Base-by-base conservation (phyloP, 1,140 invertebrate species). In the Augochlora pura region DNA sequence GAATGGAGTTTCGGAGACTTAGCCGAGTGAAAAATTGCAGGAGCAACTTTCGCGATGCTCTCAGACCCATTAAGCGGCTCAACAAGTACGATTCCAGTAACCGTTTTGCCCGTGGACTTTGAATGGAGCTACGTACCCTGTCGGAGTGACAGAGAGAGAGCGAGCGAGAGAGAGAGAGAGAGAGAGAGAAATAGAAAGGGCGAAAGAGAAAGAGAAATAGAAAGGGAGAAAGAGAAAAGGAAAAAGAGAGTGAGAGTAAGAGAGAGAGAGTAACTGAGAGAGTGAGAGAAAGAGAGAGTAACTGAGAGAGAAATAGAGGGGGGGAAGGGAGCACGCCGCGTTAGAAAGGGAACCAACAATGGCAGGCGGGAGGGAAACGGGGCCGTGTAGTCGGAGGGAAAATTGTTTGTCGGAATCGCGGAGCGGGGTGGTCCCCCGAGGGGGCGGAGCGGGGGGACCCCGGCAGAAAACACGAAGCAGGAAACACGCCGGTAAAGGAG, bases 1-100 rank as follows among this genome's bases (percentile, higher is more conserved):
- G 85, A 87, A 89, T 90, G 79, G 82, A 90, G 88, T 90, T 87
- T 88, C 76, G 83, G 81, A 74, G 88, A 90, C 90, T 88, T 88
- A 84, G 83, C 86, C 85, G 84, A 91, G 89, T 91, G 89, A 91
- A 91, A 91, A 91, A 91, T 91, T 89, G 84, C 82, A 68, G 62
- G 60, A 42, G 72, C 80, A 91, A 91, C 85, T 90, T 91, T 90
- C 80, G 42, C 84, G 80, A 78, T 86, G 75, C 79, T 85, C 86
- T 63, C 75, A 67, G 87, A 78, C 82, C 88, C 82, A 91, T 91
- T 90, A 90, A 84, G 82, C 85, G 84, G 86, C 84, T 90, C 88
- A 91, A 89, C 89, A 90, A 91, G 89, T 90, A 88, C 86, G 83
- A 84, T 82, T 82, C 73, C 84, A 57, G 83, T 82, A 87, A 86